Evolutionary conservation across 2,113 vertebrate genomes (phyloP), one percentile per base, ranked within the genome.

Genomic region (Anarrhichthys ocellatus): DNA sequence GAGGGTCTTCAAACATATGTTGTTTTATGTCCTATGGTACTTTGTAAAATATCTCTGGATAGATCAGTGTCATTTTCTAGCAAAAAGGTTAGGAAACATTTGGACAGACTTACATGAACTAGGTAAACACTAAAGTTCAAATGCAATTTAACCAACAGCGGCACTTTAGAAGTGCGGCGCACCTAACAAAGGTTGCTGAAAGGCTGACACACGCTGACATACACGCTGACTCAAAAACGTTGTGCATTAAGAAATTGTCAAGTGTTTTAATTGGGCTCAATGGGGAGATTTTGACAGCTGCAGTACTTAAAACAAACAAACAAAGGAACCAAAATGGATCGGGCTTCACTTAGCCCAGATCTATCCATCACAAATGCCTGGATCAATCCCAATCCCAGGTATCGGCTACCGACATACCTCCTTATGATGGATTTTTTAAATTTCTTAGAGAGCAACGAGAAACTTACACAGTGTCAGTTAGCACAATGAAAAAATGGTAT

Each of bases 401-500:
- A 78, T 69, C 0, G 1, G 15, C 56, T 40, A 38, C 59, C 15
- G 20, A 48, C 38, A 54, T 36, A 27, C 32, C 8, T 63, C 20
- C 54, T 18, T 46, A 22, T 56, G 4, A 17, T 71, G 4, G 9
- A 8, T 24, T 46, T 52, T 6, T 17, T 13, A n/a, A 32, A 4
- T 3, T n/a, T n/a, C 10, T 69, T 17, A 34, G 14, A 36, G 42
- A 59, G 20, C 13, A 71, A n/a, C 22, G 32, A 71, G 6, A 8
- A 65, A 36, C 3, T 65, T 15, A 40, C 17, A 76, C 13, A 36
- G 18, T 61, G 18, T 62, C 36, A 77, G 68, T 34, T 62, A 78
- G 54, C n/a, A 52, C 66, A 52, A 48, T 71, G 24, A 24, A 81
- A 77, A 83, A 46, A 22, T 80, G 40, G 29, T 18, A n/a, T 48